Conservation (phyloP, 2,797 vertebrate species). For the Loriculus beryllinus region DNA sequence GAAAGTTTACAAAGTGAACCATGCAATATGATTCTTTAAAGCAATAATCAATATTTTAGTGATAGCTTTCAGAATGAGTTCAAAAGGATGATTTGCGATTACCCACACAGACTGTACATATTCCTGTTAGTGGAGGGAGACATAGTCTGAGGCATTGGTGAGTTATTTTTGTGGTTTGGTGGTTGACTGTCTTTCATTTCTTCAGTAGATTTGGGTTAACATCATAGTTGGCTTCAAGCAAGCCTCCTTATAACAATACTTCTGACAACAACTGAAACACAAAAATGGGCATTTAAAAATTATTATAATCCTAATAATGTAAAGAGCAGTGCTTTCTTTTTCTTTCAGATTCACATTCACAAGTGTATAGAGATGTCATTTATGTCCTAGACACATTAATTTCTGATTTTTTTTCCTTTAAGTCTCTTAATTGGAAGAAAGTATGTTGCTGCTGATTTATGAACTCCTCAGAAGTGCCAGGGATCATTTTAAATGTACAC, state of each 20-base stretch:
- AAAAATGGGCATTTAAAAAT: neutral
- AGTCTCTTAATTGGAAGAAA: conserved; percentile 79
- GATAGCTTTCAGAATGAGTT: neutral
- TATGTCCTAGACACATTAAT: conserved; percentile 74
- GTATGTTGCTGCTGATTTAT: conserved; percentile 78
- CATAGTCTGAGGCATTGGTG: neutral
- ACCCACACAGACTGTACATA: accelerated
- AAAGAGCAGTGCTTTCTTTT: conserved; percentile 17
- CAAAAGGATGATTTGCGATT: neutral
- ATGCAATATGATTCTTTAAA: neutral
- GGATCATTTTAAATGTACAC: conserved; percentile 79
- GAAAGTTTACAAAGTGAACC: neutral
- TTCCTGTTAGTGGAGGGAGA: neutral
- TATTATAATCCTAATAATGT: neutral
- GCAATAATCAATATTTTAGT: neutral
- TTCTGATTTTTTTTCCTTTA: conserved; percentile 68
- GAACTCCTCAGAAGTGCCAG: conserved; percentile 73
- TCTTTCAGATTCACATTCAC: conserved; percentile 48
- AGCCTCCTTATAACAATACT: neutral
- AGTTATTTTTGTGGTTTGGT: neutral
- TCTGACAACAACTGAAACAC: neutral
- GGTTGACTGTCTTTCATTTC: neutral
- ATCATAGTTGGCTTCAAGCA: neutral
- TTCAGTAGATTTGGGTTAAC: neutral
- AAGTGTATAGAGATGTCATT: conserved; percentile 69